Percentiles rank a stretch among this genome's conserved stretches.
Evolutionary conservation across 2,797 vertebrate species (phyloP).

Genomic region (Huso huso): DNA sequence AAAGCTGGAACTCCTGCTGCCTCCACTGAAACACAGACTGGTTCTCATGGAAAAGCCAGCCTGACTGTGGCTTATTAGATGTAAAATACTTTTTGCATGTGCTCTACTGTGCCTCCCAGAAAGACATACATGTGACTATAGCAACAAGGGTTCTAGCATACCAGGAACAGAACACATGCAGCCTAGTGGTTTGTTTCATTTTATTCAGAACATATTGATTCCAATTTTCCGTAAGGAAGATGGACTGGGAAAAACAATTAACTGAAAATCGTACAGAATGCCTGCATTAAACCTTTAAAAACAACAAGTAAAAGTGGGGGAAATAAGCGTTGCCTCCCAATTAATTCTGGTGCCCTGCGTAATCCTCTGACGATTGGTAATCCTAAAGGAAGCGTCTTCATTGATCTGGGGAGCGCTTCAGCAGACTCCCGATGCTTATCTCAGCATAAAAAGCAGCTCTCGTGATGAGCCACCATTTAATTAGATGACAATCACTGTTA

Average conservation of each 20-base stretch:
- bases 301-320: constrained; percentile 44
- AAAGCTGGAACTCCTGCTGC: too few relatives aligned
- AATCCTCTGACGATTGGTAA: constrained; percentile 78
- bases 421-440: constrained; percentile 79
- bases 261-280: constrained; percentile 30
- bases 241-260: constrained; percentile 34
- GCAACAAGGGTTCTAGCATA: too few relatives aligned
- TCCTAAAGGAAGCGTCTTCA: constrained; percentile 86
- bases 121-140: too few relatives aligned
- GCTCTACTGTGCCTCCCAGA: too few relatives aligned
- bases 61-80: too few relatives aligned
- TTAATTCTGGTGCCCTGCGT: constrained; percentile 82
- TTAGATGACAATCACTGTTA: constrained; percentile 96
- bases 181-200: constrained; percentile 23
- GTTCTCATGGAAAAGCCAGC: too few relatives aligned
- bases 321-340: constrained; percentile 79
- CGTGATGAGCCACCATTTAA: constrained; percentile 88
- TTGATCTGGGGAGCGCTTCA: constrained; percentile 80
- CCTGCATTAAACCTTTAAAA: constrained; percentile 29
- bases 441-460: constrained; percentile 86
- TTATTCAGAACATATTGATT: constrained; percentile 16
- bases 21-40: too few relatives aligned
- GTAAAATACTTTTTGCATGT: too few relatives aligned
- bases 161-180: constrained; percentile 9
- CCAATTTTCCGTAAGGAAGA: constrained; percentile 33